Evolutionary conservation across 1,140 invertebrate species (phyloP).

Genomic region (Harpegnathos saltator): DNA sequence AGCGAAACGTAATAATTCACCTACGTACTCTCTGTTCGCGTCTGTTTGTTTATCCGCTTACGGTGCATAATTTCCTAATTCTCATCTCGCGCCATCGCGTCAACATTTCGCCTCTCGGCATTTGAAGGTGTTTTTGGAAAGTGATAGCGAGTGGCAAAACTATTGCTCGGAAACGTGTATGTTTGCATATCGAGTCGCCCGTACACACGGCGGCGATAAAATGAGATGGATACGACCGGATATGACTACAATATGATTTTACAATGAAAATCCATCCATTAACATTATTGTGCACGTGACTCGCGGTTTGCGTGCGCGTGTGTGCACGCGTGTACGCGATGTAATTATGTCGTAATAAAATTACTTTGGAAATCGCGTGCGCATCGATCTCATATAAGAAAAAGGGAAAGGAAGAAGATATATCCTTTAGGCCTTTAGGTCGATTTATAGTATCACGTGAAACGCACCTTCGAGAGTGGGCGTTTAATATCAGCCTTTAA

Average conservation of each 20-base stretch:
- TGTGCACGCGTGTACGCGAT: not conserved
- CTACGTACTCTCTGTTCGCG: not conserved
- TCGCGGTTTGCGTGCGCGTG: not conserved
- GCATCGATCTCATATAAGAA: not conserved
- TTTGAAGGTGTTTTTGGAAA: conserved; percentile 24
- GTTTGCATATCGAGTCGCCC: not conserved
- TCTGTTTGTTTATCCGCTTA: conserved; percentile 46
- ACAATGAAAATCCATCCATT: conserved; percentile 1
- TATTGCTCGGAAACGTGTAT: conserved; percentile 28
- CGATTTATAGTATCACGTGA: too few relatives aligned
- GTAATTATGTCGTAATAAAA: not conserved
- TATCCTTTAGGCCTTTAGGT: too few relatives aligned
- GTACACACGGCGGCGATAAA: not conserved
- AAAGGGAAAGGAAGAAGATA: too few relatives aligned
- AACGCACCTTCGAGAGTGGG: conserved; percentile 40
- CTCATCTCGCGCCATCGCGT: not conserved
- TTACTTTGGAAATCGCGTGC: not conserved
- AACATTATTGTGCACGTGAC: not conserved
- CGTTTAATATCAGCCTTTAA: not conserved
- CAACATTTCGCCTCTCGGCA: not conserved
- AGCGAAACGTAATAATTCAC: conserved; percentile 44
- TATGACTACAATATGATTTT: conserved; percentile 22
- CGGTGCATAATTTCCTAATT: conserved; percentile 42
- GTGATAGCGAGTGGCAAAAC: conserved; percentile 2
- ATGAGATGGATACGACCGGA: not conserved